These are phyloP conservation scores for Meloe dianella DNA, from an alignment of 2,888 invertebrate genomes.

Conservation along the genomic window DNA sequence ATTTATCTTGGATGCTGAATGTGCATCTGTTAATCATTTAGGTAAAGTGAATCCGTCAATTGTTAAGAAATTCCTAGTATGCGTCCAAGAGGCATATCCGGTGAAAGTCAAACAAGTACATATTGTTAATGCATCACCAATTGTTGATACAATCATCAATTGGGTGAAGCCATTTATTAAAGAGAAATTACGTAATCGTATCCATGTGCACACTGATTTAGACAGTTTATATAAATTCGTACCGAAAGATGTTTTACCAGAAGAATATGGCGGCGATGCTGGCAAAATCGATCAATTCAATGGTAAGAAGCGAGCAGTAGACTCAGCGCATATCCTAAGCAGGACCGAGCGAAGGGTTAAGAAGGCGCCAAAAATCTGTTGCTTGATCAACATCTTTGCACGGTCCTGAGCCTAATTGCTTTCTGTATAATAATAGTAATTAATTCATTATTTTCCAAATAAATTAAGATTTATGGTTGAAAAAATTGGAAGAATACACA, in stretches of 20 bases:
- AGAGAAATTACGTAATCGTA: conserved; percentile 84
- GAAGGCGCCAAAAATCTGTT: no score
- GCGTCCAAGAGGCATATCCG: conserved; percentile 88
- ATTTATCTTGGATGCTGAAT: conserved; percentile 79
- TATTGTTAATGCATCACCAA: conserved; percentile 81
- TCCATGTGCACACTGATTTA: conserved; percentile 77
- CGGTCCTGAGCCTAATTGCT: no score
- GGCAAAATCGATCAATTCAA: conserved; percentile 76
- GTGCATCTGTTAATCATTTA: conserved; percentile 80
- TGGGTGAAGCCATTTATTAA: conserved; percentile 87
- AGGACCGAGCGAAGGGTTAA: no score
- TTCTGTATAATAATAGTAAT: no score
- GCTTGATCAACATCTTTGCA: no score
- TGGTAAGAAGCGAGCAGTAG: conserved; percentile 21
- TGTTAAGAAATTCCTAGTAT: conserved; percentile 84
- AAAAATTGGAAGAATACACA: conserved; percentile 76
- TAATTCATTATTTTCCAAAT: background rate
- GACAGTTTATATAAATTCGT: conserved; percentile 79
- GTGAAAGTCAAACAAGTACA: conserved; percentile 88
- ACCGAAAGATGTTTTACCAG: conserved; percentile 79
- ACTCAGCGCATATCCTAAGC: background rate
- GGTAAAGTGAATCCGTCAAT: conserved; percentile 83
- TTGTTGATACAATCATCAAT: conserved; percentile 83
- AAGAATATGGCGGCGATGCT: conserved; percentile 83
- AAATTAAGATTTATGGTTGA: conserved; percentile 77